phyloP scores from a whole-genome alignment of 2,113 vertebrate species.

The Perca schrenkii region DNA sequence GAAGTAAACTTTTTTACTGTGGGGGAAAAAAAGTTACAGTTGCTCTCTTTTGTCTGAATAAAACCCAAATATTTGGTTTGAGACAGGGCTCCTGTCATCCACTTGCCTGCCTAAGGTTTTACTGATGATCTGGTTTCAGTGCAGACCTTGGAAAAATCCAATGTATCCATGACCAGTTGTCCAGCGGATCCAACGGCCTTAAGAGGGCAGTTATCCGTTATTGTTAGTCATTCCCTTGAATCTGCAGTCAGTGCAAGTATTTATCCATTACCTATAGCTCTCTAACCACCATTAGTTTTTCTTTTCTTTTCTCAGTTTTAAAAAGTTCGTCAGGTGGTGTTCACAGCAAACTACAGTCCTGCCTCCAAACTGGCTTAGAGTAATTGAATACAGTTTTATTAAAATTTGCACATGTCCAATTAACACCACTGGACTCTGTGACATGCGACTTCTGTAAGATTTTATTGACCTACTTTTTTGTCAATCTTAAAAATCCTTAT shows the following conservation, averaged over 20 bases:
- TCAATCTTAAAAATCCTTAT: background rate
- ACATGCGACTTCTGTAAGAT: background rate
- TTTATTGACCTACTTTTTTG: background rate
- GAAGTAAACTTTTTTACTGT: no score
- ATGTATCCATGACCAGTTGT: no score
- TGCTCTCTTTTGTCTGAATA: no score
- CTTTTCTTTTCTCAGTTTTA: background rate
- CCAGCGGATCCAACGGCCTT: no score
- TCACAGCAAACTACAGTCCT: background rate
- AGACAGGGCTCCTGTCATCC: no score
- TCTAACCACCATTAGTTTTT: background rate
- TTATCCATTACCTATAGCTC: background rate
- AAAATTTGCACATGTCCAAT: background rate
- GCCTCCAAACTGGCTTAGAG: background rate
- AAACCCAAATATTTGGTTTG: background rate
- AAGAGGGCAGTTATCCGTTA: no score
- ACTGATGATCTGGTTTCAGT: no score
- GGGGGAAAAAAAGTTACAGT: no score
- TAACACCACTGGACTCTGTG: background rate
- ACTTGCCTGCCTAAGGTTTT: no score
- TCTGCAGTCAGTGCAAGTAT: background rate
- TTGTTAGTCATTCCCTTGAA: background rate
- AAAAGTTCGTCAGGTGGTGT: background rate
- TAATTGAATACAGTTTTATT: background rate
- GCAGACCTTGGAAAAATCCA: no score